Base-by-base conservation (phyloP, 2,888 invertebrate genomes). In the Laothoe populi region DNA sequence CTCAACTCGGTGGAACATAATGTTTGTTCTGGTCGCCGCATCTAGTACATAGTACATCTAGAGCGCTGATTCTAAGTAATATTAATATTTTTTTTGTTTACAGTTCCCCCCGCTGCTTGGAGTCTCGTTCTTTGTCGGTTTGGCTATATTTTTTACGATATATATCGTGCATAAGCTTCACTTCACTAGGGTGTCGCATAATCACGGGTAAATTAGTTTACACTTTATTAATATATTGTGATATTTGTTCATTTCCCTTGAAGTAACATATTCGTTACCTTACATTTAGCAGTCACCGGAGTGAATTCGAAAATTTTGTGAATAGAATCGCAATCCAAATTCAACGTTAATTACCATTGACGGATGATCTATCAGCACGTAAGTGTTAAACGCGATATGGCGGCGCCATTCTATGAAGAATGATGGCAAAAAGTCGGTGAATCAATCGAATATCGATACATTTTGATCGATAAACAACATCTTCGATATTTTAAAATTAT, bases 131-230 rank as follows among this genome's bases (percentile, higher is more conserved):
- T 53, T 49, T 53, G 26, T 61, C 40, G 42, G 40, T 26, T 23
- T 53, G 26, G 10, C 21, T 23, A 16, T 42, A 8, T 61, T 53
- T n/a, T 49, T 53, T 21, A 21, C 13, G 16, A 19, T 53, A 2
- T 61, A 42, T 53, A 26, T 61, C 49, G 16, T 61, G 19, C 60
- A 61, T 26, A 61, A 42, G 19, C 24, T 49, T 21, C 60, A 42
- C 53, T 23, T 42, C 42, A 16, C 23, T 13, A 26, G 60, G 16
- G n/a, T 61, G 42, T 19, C 53, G 19, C 26, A 49, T 49, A 44
- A 44, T 44, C 3, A 53, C 53, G 53, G 53, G 53, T 53, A 53
- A 53, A 19, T 53, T 19, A 1, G 16, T 53, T 53, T 53, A 35
- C 19, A 53, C 5, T 53, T 35, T 19, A 26, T 3, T 16, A 31